Evolutionary conservation across 1,140 invertebrate genomes (phyloP).

Genomic region (Drosophila sucinea): DNA sequence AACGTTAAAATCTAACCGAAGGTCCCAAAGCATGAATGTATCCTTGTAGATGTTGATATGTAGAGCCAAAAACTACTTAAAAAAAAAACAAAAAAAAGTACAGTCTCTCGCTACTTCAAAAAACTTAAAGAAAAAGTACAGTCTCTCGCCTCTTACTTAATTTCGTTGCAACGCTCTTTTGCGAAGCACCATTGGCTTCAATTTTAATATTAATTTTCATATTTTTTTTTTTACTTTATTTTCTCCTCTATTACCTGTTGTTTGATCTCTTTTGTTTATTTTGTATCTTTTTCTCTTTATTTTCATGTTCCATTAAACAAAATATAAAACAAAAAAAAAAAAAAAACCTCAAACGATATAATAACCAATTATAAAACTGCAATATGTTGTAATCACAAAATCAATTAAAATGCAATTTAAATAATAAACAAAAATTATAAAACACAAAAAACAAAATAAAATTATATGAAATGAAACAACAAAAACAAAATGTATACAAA

Average conservation of each 20-base stretch:
- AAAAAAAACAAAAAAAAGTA: too few species aligned
- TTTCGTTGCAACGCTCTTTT: slow-evolving; percentile 4
- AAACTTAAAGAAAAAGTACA: not conserved
- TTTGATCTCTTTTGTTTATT: slow-evolving; percentile 78
- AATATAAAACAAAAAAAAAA: slow-evolving; percentile 11
- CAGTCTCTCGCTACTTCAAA: not conserved
- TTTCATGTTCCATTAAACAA: slow-evolving; percentile 81
- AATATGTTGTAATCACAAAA: slow-evolving; percentile 6
- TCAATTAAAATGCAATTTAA: not conserved
- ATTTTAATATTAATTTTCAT: slow-evolving; percentile 36
- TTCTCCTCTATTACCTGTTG: slow-evolving; percentile 72
- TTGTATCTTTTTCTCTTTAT: slow-evolving; percentile 82
- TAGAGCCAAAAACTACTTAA: too few species aligned
- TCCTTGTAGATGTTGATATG: too few species aligned
- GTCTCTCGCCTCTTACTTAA: not conserved
- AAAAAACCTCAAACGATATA: slow-evolving; percentile 43
- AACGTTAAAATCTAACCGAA: not conserved
- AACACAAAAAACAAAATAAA: slow-evolving; percentile 44
- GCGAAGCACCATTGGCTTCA: slow-evolving; percentile 5
- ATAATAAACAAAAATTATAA: slow-evolving; percentile 46
- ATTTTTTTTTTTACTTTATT: slow-evolving; percentile 45
- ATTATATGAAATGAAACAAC: slow-evolving; percentile 41
- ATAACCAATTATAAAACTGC: slow-evolving; percentile 44
- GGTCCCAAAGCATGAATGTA: too few species aligned
- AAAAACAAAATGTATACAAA: slow-evolving; percentile 75